These are phyloP conservation scores for Torymus tubicola DNA, from an alignment of 2,888 invertebrate species.

Conservation along the genomic window DNA sequence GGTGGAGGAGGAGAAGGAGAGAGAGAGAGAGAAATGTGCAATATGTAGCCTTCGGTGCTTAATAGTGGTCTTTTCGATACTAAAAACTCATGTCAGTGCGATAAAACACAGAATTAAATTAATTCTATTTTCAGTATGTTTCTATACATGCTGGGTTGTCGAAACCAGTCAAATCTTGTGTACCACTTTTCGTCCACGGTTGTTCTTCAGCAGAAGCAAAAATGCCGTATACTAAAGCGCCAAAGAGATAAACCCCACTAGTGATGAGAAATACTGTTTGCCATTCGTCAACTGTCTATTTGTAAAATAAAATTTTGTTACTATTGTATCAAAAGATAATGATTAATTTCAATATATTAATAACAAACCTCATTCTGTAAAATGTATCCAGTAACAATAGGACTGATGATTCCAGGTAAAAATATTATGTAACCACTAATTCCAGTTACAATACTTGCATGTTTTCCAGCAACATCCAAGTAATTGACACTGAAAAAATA, in stretches of 20 bases:
- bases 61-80: too few species aligned
- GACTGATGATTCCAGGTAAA: slow-evolving; percentile 92
- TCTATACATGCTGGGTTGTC: too few species aligned
- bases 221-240: slow-evolving; percentile 87
- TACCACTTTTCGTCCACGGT: slow-evolving; percentile 82
- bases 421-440: slow-evolving; percentile 94
- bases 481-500: slow-evolving; percentile 83
- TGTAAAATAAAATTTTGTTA: neutral
- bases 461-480: slow-evolving; percentile 93
- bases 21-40: neutral
- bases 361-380: slow-evolving; percentile 83
- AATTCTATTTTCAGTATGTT: too few species aligned
- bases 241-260: slow-evolving; percentile 88
- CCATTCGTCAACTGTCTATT: slow-evolving; percentile 87
- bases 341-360: too few species aligned
- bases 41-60: too few species aligned
- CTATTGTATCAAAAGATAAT: too few species aligned
- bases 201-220: slow-evolving; percentile 90
- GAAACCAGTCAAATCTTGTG: too few species aligned
- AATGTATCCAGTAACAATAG: slow-evolving; percentile 88
- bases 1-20: slow-evolving; percentile 4
- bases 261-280: slow-evolving; percentile 91
- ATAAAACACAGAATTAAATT: too few species aligned
- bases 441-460: slow-evolving; percentile 94
- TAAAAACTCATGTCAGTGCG: too few species aligned